Evolutionary conservation across 2,888 invertebrate genomes (phyloP), one percentile per base, ranked within the genome.

Genomic region (Adineta ricciae): DNA sequence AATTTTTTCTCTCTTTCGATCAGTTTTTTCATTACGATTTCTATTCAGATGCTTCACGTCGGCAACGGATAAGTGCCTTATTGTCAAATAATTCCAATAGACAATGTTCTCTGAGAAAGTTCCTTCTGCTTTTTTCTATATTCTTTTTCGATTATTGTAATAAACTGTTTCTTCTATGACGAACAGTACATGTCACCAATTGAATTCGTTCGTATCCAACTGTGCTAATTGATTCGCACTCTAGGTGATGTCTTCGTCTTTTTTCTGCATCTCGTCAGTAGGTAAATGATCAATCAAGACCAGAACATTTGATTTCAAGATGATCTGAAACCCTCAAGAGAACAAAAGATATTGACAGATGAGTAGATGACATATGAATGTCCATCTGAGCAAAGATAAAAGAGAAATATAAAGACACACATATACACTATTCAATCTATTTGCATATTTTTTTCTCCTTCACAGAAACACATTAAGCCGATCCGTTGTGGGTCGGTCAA

Each of bases 301-400:
- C 21, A 50, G 50, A 50, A 50, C 21, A 21, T 52, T 52, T 3
- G 5, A 19, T 64, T 19, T 64, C 64, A 32, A 32, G 27, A 64
- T 11, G 64, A 64, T 19, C 32, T 64, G 32, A 36, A 64, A 64
- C 32, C 32, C 64, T 32, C 64, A 19, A 32, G 64, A 64, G 64
- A 64, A 64, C 32, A 64, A 64, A 64, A 64, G 64, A 64, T 64
- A 64, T 64, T 36, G 64, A 64, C 64, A 64, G 64, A 64, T 64
- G 64, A 64, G 32, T 64, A 14, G 32, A 64, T 64, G 64, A 32
- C 64, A 64, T 64, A 64, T 27, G 32, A 32, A 64, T 64, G 64
- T 36, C 19, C 64, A 64, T 19, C 32, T 64, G 64, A 64, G 32
- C 64, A 64, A 64, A 64, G 64, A 64, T 64, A 64, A 64, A 64